A percentile compares a stretch with the other conserved stretches of the same genome.
Conservation (phyloP, 2,797 vertebrate genomes). For the Thripadectes ignobilis region DNA sequence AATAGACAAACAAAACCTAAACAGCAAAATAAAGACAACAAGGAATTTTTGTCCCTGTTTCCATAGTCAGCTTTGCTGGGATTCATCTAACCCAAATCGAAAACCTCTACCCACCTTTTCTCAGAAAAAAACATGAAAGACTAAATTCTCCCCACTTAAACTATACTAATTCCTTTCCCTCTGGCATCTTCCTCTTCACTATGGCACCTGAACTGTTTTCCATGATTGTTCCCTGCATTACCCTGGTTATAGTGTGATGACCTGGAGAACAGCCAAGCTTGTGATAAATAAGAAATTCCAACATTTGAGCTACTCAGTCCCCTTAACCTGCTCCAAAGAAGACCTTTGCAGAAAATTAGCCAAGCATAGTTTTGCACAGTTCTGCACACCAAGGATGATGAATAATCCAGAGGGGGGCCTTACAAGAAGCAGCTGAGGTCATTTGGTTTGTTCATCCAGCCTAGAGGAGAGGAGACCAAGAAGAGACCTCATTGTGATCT, state of each 20-base stretch:
- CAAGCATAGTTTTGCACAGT: background rate
- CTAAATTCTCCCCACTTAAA: background rate
- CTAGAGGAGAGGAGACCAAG: background rate
- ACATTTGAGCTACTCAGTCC: background rate
- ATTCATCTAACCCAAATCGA: background rate
- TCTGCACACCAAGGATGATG: background rate
- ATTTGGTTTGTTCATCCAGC: background rate
- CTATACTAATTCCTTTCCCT: background rate
- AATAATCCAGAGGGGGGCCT: background rate
- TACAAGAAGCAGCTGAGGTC: background rate
- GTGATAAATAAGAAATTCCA: background rate
- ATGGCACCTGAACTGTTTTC: background rate
- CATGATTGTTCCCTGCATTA: accelerated
- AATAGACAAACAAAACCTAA: background rate
- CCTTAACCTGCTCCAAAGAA: background rate
- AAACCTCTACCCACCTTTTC: background rate
- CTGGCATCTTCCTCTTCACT: background rate
- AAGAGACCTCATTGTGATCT: background rate
- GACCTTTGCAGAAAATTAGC: background rate
- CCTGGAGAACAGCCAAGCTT: background rate
- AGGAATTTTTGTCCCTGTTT: background rate
- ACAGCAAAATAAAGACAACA: background rate
- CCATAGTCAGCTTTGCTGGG: background rate
- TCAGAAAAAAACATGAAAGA: background rate
- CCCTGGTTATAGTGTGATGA: background rate